A percentile compares a stretch with the other conserved stretches of the same genome.
These are phyloP conservation scores for Seriola rivoliana DNA, from an alignment of 2,113 vertebrate genomes.

Conservation along the genomic window DNA sequence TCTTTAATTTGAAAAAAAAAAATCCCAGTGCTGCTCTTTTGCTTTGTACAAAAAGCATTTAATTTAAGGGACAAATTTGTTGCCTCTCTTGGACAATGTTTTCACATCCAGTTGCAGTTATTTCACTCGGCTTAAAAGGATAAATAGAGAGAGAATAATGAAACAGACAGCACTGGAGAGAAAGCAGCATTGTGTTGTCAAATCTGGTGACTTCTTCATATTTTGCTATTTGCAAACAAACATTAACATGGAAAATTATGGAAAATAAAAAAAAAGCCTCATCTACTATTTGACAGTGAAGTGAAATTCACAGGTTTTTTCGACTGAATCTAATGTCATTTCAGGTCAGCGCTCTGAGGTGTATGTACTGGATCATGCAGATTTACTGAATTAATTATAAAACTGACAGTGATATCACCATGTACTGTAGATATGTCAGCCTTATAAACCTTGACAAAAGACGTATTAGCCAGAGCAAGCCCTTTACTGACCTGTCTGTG, in stretches of 20 bases:
- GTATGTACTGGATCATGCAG: conserved; percentile 32
- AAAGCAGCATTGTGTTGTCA: conserved; percentile 49
- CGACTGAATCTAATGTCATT: conserved; percentile 39
- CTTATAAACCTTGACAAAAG: conserved; percentile 71
- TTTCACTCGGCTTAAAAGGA: conserved; percentile 70
- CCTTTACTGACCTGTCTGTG: conserved; percentile 61
- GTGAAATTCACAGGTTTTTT: conserved; percentile 13
- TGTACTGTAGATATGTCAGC: conserved; percentile 53
- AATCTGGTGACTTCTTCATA: conserved; percentile 35
- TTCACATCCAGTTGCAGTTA: conserved; percentile 62
- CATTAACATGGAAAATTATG: conserved; percentile 33
- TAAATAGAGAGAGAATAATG: conserved; percentile 70
- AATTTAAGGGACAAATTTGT: conserved; percentile 64
- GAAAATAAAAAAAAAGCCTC: conserved; percentile 32
- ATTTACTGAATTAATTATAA: conserved; percentile 61
- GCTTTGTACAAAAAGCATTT: conserved; percentile 51
- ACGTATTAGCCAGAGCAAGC: conserved; percentile 57
- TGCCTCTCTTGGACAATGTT: conserved; percentile 67
- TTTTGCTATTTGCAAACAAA: conserved; percentile 72
- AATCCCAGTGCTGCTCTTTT: conserved; percentile 46
- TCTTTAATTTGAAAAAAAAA: conserved; percentile 35
- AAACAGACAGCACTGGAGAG: conserved; percentile 44
- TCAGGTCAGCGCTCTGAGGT: conserved; percentile 15
- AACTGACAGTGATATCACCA: conserved; percentile 51
- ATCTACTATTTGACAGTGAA: conserved; percentile 29